Evolutionary conservation across 92 coral and sea anemone species (phyloP), one percentile per base, ranked within the genome.

Genomic region (Bergia sp.): DNA sequence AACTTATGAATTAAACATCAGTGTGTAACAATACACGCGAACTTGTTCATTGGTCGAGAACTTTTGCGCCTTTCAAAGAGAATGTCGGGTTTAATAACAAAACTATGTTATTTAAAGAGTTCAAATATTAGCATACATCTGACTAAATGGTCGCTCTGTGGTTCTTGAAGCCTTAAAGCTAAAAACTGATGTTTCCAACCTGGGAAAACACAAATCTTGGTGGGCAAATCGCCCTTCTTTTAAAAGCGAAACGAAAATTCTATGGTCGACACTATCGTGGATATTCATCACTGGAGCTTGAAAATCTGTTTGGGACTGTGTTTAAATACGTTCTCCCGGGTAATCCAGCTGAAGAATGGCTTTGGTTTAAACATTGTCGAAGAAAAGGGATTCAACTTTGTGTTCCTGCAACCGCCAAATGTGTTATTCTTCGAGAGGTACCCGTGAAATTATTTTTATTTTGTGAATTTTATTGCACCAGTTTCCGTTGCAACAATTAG

Each of bases 341-440:
- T 3, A 95, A 95, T 76, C 98, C 98, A 0, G 85, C 91, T 8
- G 94, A 95, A 29, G 98, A 95, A 29, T 95, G 98, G 98, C 88
- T 95, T 11, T 95, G 98, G 98, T 92, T 91, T 45, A 95, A 95
- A 75, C 95, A 93, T 87, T 93, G 96, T 85, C 94, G 96, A 83
- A 91, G 98, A 80, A 95, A 93, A 90, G 98, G 98, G 67, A 95
- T 93, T 41, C 64, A 79, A 61, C 89, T 87, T 37, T 47, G 71
- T 55, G 55, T 94, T 38, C 90, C 85, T 13, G 69, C 90, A 47
- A 89, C 75, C 18, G 4, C 87, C 9, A 72, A 37, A 2, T 23
- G 92, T 57, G 78, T 74, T 76, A 87, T 86, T 86, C 78, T 77
- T 29, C 89, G 87, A 76, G 82, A 84, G 87, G 87, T 84, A 84